Percentiles rank a stretch among this genome's conserved stretches.
Conservation (phyloP, 1,140 invertebrate species). For the Halictus rubicundus region DNA sequence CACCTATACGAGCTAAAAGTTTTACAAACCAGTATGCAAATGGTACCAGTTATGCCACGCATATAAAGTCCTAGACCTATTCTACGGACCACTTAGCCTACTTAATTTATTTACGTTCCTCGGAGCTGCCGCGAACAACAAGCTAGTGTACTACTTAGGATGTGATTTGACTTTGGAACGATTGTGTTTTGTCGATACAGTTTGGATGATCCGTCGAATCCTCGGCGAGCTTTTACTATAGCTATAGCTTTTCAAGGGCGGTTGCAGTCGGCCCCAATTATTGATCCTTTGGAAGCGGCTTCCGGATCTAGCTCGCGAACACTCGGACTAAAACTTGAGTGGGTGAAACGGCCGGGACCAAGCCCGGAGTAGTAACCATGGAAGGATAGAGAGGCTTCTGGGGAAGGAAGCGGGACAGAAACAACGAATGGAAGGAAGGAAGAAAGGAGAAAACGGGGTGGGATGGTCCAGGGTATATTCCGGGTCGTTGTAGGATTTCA, state of each 20-base stretch:
- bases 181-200: too few relatives aligned
- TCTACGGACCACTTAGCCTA: too few relatives aligned
- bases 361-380: conserved; percentile 16
- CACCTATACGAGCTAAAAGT: too few relatives aligned
- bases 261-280: conserved; percentile 64
- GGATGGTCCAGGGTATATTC: conserved; percentile 10
- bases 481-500: background rate
- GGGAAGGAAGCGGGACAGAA: too few relatives aligned
- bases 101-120: too few relatives aligned
- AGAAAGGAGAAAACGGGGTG: background rate
- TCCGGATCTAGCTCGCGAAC: conserved; percentile 63
- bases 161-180: too few relatives aligned
- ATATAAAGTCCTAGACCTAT: too few relatives aligned
- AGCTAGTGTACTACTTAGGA: too few relatives aligned
- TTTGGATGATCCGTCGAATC: background rate
- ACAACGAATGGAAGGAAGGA: background rate
- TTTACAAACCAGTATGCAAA: too few relatives aligned
- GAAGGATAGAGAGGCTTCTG: too few relatives aligned
- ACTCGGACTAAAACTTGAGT: conserved; percentile 63
- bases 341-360: conserved; percentile 51
- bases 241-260: conserved; percentile 67
- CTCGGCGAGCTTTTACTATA: conserved; percentile 25
- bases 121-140: too few relatives aligned
- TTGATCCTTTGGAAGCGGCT: conserved; percentile 70
- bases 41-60: too few relatives aligned